A percentile compares a stretch with the other conserved stretches of the same genome.
Evolutionary conservation across 2,113 vertebrate species (phyloP).

Genomic region (Labrus mixtus): DNA sequence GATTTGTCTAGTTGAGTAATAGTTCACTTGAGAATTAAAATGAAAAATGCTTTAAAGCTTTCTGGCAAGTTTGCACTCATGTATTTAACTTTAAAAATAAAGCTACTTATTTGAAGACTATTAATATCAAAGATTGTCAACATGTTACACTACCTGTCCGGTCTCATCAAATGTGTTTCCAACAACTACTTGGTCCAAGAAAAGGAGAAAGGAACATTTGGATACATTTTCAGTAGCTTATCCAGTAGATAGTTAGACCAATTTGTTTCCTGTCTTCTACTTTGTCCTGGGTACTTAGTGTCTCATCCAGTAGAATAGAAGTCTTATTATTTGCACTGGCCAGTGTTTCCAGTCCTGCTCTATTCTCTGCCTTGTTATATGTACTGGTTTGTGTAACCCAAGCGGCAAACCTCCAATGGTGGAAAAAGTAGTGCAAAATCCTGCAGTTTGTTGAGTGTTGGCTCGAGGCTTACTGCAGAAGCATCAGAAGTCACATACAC

Average conservation of each 20-base stretch:
- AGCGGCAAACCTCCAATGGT: background rate
- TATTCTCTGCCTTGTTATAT: background rate
- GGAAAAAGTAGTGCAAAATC: too few relatives aligned
- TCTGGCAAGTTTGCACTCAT: too few relatives aligned
- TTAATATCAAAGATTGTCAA: too few relatives aligned
- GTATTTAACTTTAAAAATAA: too few relatives aligned
- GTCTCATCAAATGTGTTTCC: conserved; percentile 16
- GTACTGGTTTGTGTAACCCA: background rate
- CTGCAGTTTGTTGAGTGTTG: too few relatives aligned
- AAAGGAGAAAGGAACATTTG: conserved; percentile 2
- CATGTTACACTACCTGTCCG: too few relatives aligned
- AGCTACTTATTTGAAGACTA: too few relatives aligned
- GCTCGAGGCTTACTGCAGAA: too few relatives aligned
- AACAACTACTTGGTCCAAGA: conserved; percentile 6
- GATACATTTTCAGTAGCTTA: background rate
- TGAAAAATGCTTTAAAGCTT: too few relatives aligned
- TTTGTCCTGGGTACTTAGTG: conserved; percentile 15
- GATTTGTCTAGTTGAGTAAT: too few relatives aligned
- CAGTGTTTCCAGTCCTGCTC: conserved; percentile 3
- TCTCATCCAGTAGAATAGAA: conserved; percentile 4
- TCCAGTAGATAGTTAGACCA: background rate
- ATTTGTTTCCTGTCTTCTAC: conserved; percentile 22
- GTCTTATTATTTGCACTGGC: conserved; percentile 16
- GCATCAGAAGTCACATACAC: too few relatives aligned
- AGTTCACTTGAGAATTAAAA: too few relatives aligned